phyloP scores from a whole-genome alignment of 2,113 vertebrate genomes.

The Ochotona curzoniae region DNA sequence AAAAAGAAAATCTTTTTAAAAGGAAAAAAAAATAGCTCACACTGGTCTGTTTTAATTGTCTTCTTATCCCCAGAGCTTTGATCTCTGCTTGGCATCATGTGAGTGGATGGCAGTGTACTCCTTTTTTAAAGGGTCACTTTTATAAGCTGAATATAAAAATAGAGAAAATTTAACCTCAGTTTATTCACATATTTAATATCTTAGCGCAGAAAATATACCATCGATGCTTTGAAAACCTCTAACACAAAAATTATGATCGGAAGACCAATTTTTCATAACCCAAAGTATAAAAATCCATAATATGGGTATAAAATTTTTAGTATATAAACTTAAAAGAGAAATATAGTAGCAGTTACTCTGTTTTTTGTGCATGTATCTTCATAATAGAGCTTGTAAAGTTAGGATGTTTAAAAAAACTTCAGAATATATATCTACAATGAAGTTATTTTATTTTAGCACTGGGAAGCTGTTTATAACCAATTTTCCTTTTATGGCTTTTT shows the following conservation, averaged over 20 bases:
- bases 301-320: neutral
- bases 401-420: neutral
- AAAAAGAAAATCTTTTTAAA: neutral
- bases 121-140: neutral
- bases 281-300: neutral
- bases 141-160: neutral
- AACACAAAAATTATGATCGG: constrained; percentile 32
- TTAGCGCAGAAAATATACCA: neutral
- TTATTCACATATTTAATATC: neutral
- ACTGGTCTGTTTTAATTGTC: neutral
- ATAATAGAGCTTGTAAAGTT: neutral
- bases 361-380: neutral
- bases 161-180: neutral
- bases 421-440: neutral
- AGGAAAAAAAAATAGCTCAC: neutral
- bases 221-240: neutral
- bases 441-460: neutral
- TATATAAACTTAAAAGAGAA: neutral
- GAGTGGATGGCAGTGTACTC: neutral
- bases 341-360: neutral
- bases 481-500: neutral
- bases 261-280: neutral
- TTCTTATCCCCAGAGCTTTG: neutral
- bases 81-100: neutral
- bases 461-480: neutral